Evolutionary conservation across 2,888 invertebrate species (phyloP), one percentile per base, ranked within the genome.

Genomic region (Brachyptera risi): DNA sequence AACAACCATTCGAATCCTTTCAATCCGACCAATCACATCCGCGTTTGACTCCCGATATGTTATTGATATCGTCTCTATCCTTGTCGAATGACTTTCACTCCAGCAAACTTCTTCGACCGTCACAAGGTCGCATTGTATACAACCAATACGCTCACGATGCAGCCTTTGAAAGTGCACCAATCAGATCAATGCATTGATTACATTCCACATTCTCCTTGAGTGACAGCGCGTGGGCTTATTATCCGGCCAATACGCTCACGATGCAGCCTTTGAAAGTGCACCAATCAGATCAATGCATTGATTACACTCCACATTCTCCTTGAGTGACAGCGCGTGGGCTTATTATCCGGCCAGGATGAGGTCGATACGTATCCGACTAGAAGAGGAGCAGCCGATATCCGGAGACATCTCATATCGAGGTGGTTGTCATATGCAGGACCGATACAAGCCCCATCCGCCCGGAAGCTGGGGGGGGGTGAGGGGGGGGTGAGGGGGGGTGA

Each of bases 361-460:
- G 15, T n/a, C 42, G 42, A 21, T 17, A 42, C 42, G n/a, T 17
- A 15, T 42, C 42, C 42, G n/a, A n/a, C n/a, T n/a, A n/a, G n/a
- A n/a, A n/a, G n/a, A n/a, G n/a, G n/a, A n/a, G n/a, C 40, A n/a
- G n/a, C 19, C 13, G 17, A 21, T 7, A 21, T 3, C 42, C 11
- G 17, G n/a, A 42, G 2, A 42, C 19, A 21, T 42, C n/a, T n/a
- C n/a, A 15, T 2, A 42, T n/a, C n/a, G n/a, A n/a, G n/a, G n/a
- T n/a, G n/a, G n/a, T n/a, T 24, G 47, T 47, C 47, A 47, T 21
- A 47, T 23, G 47, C 47, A 47, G 23, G 47, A n/a, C 47, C 9
- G 47, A 24, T 24, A 47, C 23, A 7, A 24, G 21, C 47, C 7
- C 7, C 47, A 11, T 13, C 44, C 9, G 47, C 24, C 24, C 47